These are phyloP conservation scores for Troides oblongomaculatus DNA, from an alignment of 2,888 invertebrate species.

Conservation along the genomic window DNA sequence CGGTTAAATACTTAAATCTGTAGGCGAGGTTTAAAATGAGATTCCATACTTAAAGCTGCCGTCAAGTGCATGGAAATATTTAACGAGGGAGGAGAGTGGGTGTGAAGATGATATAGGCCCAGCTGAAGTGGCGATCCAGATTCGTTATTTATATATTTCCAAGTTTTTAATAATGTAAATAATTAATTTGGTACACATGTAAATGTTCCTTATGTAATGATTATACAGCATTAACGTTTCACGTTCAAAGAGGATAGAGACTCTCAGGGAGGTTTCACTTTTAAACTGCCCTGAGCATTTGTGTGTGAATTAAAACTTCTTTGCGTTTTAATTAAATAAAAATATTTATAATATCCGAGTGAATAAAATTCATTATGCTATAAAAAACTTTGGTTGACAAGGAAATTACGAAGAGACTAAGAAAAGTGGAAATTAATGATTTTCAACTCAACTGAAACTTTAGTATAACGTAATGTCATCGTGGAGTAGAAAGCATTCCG, in stretches of 20 bases:
- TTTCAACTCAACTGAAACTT: conserved; percentile 14
- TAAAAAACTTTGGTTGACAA: background rate
- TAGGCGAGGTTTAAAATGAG: conserved; percentile 19
- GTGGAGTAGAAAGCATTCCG: conserved; percentile 5
- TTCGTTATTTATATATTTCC: conserved; percentile 2
- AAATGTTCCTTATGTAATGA: background rate
- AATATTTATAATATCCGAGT: background rate
- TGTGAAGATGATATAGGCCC: conserved; percentile 24
- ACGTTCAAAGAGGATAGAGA: background rate
- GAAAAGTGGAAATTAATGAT: conserved; percentile 24
- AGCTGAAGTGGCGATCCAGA: conserved; percentile 11
- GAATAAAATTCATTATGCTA: background rate
- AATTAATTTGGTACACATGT: conserved; percentile 1
- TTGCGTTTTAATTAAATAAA: background rate
- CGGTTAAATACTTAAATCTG: conserved; percentile 10
- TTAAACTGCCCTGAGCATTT: background rate
- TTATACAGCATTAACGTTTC: background rate
- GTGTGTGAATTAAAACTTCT: background rate
- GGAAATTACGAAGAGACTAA: conserved; percentile 2
- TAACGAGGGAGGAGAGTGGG: conserved; percentile 23
- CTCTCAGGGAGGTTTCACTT: background rate
- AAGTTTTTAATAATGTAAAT: conserved; percentile 6
- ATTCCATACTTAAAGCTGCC: conserved; percentile 14
- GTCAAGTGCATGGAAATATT: conserved; percentile 27
- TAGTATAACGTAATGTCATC: conserved; percentile 12